Evolutionary conservation across 2,113 vertebrate species (phyloP).

Genomic region (Ictidomys tridecemlineatus): DNA sequence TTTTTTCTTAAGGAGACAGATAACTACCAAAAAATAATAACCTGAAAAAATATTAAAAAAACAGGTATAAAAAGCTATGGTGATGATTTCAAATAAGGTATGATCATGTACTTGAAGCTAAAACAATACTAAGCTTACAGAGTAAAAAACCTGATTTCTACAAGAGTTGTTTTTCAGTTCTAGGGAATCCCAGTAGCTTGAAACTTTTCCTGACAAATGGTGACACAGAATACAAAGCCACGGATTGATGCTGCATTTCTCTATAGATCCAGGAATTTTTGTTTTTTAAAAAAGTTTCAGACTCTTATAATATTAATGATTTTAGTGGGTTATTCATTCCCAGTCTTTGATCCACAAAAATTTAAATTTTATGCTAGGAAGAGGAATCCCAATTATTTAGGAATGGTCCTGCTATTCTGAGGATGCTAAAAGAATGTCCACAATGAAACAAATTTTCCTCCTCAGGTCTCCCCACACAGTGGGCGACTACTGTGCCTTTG

Average conservation of each 20-base stretch:
- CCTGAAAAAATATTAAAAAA: background rate
- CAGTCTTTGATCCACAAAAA: background rate
- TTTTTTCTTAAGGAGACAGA: slow-evolving; percentile 54
- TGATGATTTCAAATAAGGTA: slow-evolving; percentile 37
- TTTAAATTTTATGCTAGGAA: background rate
- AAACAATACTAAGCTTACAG: background rate
- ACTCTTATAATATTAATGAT: background rate
- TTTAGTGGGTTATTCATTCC: background rate
- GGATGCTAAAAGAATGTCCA: background rate
- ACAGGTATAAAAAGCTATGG: background rate
- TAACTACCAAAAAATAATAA: slow-evolving; percentile 28
- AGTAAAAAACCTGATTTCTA: slow-evolving; percentile 39
- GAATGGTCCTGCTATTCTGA: background rate
- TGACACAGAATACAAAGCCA: background rate
- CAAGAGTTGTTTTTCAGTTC: background rate
- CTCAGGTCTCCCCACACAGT: background rate
- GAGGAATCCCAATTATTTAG: background rate
- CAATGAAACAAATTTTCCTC: background rate
- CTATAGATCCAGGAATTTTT: background rate
- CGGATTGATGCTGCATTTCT: background rate
- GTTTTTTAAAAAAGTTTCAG: slow-evolving; percentile 4
- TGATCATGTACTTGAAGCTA: background rate
- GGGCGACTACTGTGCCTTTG: background rate
- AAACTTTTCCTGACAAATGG: background rate
- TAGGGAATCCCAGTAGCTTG: background rate